Evolutionary conservation across 2,888 invertebrate genomes (phyloP).

Genomic region (Dione juno): DNA sequence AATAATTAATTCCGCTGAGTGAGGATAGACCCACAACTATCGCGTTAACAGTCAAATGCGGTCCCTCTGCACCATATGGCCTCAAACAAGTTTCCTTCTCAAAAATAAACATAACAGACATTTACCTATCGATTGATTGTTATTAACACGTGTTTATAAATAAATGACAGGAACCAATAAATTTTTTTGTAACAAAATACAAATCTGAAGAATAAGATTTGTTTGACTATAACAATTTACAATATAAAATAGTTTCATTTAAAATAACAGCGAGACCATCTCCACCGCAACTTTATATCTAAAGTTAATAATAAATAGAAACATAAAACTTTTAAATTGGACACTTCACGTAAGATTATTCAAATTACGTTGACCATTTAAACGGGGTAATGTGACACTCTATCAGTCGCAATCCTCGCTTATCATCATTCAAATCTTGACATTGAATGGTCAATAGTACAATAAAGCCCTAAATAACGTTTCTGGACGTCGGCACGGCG

Average conservation of each 20-base stretch:
- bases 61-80: too few relatives aligned
- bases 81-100: too few relatives aligned
- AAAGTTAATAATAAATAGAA: slow-evolving; percentile 8
- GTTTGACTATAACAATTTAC: background rate
- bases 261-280: background rate
- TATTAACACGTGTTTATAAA: too few relatives aligned
- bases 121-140: too few relatives aligned
- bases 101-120: too few relatives aligned
- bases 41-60: too few relatives aligned
- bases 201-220: too few relatives aligned
- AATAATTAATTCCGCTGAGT: too few relatives aligned
- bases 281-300: slow-evolving; percentile 2
- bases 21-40: too few relatives aligned
- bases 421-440: slow-evolving; percentile 75
- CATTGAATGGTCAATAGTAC: slow-evolving; percentile 67
- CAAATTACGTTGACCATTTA: slow-evolving; percentile 50
- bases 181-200: too few relatives aligned
- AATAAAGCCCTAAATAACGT: slow-evolving; percentile 81
- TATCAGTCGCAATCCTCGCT: slow-evolving; percentile 74
- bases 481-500: slow-evolving; percentile 73
- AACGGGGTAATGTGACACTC: slow-evolving; percentile 64
- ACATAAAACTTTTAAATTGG: slow-evolving; percentile 41
- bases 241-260: background rate
- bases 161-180: too few relatives aligned
- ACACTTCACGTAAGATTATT: slow-evolving; percentile 44